Percentiles rank a stretch among this genome's conserved stretches.
Conservation (phyloP, 2,113 vertebrate species). For the Campylomormyrus tamandua region DNA sequence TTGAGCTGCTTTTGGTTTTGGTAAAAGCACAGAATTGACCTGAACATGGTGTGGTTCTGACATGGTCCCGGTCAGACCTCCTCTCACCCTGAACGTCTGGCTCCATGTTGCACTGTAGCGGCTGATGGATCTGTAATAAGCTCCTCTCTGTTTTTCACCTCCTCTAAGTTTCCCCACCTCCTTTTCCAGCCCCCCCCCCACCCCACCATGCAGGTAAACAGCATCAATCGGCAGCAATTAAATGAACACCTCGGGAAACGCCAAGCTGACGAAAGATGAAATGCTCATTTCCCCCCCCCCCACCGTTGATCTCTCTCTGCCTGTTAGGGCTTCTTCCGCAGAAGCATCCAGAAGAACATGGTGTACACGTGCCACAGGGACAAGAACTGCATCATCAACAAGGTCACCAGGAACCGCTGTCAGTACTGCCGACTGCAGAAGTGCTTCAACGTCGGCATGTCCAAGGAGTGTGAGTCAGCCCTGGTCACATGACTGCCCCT, state of each 20-base stretch:
- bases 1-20: not conserved
- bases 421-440: slow-evolving; percentile 97
- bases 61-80: not conserved
- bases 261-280: not conserved
- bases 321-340: slow-evolving; percentile 86
- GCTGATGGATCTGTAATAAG: not conserved
- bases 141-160: not conserved
- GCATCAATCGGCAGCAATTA: not conserved
- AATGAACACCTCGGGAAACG: not conserved
- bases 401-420: slow-evolving; percentile 95
- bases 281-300: not conserved
- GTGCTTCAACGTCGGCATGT: slow-evolving; percentile 97
- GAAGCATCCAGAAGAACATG: slow-evolving; percentile 99
- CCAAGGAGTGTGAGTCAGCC: slow-evolving; percentile 90
- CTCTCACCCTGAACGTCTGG: not conserved
- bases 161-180: not conserved
- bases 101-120: not conserved
- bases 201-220: not conserved
- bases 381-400: slow-evolving; percentile 98
- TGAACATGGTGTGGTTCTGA: not conserved
- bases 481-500: not conserved
- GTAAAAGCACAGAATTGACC: not conserved
- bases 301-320: not conserved
- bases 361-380: slow-evolving; percentile 97
- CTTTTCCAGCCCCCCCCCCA: not conserved